Base-by-base conservation (phyloP, 2,113 vertebrate species). In the Pheucticus melanocephalus region DNA sequence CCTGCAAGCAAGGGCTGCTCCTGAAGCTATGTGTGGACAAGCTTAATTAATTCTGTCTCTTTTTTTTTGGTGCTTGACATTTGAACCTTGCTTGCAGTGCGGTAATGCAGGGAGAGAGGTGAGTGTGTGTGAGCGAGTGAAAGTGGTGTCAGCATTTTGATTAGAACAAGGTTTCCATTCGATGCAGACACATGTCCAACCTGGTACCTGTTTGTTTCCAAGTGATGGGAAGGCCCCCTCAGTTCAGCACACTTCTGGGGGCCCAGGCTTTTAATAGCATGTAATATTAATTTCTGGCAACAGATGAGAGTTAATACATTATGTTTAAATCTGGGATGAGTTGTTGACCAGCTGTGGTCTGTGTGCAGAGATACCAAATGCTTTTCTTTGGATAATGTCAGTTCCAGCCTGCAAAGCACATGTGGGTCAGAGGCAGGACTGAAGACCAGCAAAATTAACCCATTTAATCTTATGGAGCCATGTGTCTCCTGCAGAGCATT, bases 261-360 rank as follows among this genome's bases (percentile, higher is more conserved):
- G 72, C 75, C 88, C 39, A 1, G 84, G 48, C 82, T 96, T 92
- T 94, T 95, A 97, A 97, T 86, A 86, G 79, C 28, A 24, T 92
- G 81, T 94, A 97, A 50, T 90, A 95, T 50, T 83, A 90, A 90
- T 94, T 97, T 97, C 90, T 95, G 96, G 92, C 88, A 97, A 37
- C 82, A 97, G 95, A 98, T 95, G 95, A 97, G 88, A 95, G 90
- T 61, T 94, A 63, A 92, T 95, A 92, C 71, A 92, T 90, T 83
- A 78, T 86, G 81, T 76, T 94, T 97, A 88, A 88, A 88, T 95
- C 97, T 97, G 97, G 96, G 97, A 96, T 91, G 94, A 91, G 94
- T 75, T 96, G 82, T 80, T 95, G 96, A 95, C 96, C 97, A 98
- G 97, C 98, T 98, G 98, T 88, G 91, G 94, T 93, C 95, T 92